Evolutionary conservation across 2,113 vertebrate species (phyloP).

Genomic region (Cynopterus brachyotis): DNA sequence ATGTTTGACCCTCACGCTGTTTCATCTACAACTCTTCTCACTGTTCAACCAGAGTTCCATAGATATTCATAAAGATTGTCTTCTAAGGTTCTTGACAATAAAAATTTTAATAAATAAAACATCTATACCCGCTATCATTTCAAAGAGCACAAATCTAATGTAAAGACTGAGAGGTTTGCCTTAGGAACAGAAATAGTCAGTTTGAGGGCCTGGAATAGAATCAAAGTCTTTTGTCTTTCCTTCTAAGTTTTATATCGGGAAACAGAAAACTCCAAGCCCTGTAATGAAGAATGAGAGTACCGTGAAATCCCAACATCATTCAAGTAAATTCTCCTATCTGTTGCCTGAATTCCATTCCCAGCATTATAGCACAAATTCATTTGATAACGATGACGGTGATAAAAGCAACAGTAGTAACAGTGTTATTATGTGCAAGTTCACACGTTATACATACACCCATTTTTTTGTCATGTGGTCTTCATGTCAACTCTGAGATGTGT

Average conservation of each 20-base stretch:
- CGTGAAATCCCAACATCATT: not conserved
- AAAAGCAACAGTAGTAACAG: not conserved
- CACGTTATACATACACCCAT: not conserved
- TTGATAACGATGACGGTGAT: not conserved
- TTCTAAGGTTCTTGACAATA: not conserved
- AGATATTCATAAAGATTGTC: not conserved
- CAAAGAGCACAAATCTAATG: not conserved
- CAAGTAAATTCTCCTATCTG: constrained; percentile 10
- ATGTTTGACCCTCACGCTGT: not conserved
- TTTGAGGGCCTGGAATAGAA: not conserved
- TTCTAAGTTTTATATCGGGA: constrained; percentile 44
- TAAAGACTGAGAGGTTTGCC: not conserved
- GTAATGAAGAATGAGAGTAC: constrained; percentile 24
- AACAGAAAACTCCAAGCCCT: constrained; percentile 35
- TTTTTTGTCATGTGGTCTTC: not conserved
- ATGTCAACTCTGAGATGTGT: not conserved
- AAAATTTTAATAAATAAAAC: not conserved
- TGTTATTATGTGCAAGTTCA: not conserved
- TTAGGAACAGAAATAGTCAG: not conserved
- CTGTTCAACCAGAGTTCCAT: not conserved
- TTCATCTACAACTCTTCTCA: not conserved
- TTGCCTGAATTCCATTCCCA: not conserved
- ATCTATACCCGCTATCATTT: not conserved
- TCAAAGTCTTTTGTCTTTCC: not conserved
- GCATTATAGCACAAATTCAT: constrained; percentile 6